These are phyloP conservation scores for Prochilodus magdalenae DNA, from an alignment of 2,113 vertebrate species.

Conservation along the genomic window DNA sequence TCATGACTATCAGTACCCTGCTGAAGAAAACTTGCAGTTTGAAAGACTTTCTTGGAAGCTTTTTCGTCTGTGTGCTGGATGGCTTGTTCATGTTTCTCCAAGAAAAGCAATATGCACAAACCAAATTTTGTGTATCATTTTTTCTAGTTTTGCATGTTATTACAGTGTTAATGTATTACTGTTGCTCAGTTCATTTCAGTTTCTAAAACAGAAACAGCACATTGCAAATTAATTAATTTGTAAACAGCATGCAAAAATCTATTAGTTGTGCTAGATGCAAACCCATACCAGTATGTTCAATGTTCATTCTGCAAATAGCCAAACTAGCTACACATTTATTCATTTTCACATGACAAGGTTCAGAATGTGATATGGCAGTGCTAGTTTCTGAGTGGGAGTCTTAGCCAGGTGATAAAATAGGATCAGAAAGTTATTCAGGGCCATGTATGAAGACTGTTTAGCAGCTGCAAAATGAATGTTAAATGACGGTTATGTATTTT, in stretches of 20 bases:
- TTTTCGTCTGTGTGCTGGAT: no score
- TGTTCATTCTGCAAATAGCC: not conserved
- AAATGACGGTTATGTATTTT: constrained; percentile 2
- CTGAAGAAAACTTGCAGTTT: not conserved
- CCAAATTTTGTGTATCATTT: no score
- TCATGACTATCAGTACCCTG: constrained; percentile 23
- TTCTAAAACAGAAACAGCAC: no score
- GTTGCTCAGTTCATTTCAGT: no score
- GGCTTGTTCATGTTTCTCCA: no score
- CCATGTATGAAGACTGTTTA: constrained; percentile 8
- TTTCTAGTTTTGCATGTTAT: no score
- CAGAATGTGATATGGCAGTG: constrained; percentile 13
- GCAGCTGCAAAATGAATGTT: constrained; percentile 32
- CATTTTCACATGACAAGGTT: not conserved
- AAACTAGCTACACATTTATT: not conserved
- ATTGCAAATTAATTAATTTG: no score
- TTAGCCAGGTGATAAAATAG: constrained; percentile 37
- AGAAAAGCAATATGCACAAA: no score
- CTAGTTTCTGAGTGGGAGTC: not conserved
- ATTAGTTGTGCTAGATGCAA: no score
- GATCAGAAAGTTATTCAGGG: constrained; percentile 49
- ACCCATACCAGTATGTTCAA: no score
- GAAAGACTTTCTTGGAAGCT: not conserved
- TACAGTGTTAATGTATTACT: no score
- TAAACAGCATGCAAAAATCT: no score